Percentiles rank a stretch among this genome's conserved stretches.
Evolutionary conservation across 2,797 vertebrate species (phyloP).

Genomic region (Sitta carolinensis): DNA sequence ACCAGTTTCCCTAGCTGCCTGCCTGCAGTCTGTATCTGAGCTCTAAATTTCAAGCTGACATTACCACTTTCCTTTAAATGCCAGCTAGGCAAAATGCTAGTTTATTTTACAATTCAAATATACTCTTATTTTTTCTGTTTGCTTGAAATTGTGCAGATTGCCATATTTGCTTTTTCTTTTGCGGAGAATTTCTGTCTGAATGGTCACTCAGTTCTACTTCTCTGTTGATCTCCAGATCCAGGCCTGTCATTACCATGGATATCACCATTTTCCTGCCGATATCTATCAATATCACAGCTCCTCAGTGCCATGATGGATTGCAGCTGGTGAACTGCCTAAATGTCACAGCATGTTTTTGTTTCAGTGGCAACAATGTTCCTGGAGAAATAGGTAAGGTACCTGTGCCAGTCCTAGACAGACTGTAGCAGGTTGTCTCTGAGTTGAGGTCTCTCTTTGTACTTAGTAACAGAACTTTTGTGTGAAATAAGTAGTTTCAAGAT

Average conservation of each 20-base stretch:
- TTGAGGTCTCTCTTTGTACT: neutral
- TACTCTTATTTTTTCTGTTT: neutral
- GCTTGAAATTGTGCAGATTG: neutral
- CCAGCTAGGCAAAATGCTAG: neutral
- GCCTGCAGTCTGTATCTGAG: neutral
- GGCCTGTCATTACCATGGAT: conserved; percentile 91
- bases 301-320: conserved; percentile 90
- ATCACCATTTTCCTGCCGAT: conserved; percentile 87
- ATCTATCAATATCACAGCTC: conserved; percentile 96
- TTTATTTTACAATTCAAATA: neutral
- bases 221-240: conserved; percentile 79
- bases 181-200: neutral
- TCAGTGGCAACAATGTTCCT: conserved; percentile 87
- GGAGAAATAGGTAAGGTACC: conserved; percentile 88
- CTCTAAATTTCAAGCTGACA: neutral
- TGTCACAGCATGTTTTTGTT: conserved; percentile 86
- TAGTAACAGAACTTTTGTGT: neutral
- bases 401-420: neutral
- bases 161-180: neutral
- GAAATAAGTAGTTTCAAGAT: neutral
- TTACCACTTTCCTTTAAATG: neutral
- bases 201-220: neutral
- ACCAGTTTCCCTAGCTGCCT: neutral
- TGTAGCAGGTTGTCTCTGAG: neutral
- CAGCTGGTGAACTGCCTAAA: conserved; percentile 91